Evolutionary conservation across 2,113 vertebrate species (phyloP).

Genomic region (Heterotilapia buettikoferi): DNA sequence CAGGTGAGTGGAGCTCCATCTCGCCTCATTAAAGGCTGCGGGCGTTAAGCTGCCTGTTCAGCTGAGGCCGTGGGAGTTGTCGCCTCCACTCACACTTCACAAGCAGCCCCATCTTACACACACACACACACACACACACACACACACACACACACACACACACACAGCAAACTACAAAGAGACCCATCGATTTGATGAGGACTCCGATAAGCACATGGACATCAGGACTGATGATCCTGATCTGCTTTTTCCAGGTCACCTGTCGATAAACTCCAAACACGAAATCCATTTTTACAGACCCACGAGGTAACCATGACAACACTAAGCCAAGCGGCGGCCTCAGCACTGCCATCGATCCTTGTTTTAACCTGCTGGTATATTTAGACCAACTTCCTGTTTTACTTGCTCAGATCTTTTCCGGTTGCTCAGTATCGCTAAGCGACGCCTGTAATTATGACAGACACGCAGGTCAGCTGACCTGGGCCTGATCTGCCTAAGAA

Average conservation of each 20-base stretch:
- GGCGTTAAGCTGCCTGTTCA: neutral
- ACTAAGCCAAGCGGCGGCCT: neutral
- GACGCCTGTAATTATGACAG: neutral
- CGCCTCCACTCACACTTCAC: neutral
- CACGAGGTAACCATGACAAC: neutral
- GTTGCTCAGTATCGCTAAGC: neutral
- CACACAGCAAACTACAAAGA: neutral
- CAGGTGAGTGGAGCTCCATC: neutral
- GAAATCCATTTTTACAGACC: neutral
- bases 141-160: neutral
- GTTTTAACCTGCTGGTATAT: neutral
- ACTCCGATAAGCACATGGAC: neutral
- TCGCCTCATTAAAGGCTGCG: neutral
- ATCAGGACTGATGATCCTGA: neutral
- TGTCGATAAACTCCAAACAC: neutral
- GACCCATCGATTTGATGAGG: neutral
- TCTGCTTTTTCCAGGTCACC: neutral
- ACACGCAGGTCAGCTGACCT: conserved; percentile 3
- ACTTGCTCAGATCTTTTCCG: neutral
- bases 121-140: neutral
- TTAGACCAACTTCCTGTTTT: neutral
- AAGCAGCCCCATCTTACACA: neutral
- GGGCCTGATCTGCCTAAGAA: conserved; percentile 15
- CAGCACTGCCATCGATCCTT: neutral
- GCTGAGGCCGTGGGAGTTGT: neutral